phyloP scores from a whole-genome alignment of 1,140 invertebrate genomes.

The Tetranychus urticae region DNA sequence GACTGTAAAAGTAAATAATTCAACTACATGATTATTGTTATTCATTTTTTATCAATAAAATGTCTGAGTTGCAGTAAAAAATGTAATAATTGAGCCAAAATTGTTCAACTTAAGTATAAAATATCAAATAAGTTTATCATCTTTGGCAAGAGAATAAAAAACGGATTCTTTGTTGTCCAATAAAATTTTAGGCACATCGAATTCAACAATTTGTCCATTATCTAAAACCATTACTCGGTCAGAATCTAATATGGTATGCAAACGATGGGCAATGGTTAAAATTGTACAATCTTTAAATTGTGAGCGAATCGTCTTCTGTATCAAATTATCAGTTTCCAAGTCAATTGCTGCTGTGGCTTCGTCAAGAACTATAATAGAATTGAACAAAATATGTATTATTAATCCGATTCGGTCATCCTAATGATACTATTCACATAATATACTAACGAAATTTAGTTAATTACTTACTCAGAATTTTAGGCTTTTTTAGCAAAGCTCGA shows the following conservation, averaged over 20 bases:
- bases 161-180: neutral
- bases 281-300: conserved; percentile 37
- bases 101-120: too few relatives aligned
- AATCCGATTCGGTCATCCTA: neutral
- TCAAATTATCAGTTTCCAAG: conserved; percentile 14
- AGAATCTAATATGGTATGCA: conserved; percentile 1
- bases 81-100: too few relatives aligned
- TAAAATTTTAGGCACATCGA: neutral
- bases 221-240: conserved; percentile 1
- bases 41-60: too few relatives aligned
- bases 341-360: conserved; percentile 19
- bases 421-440: neutral
- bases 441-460: neutral
- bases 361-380: neutral
- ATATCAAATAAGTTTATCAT: neutral
- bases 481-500: conserved; percentile 46
- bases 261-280: conserved; percentile 31
- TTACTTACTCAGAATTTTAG: neutral
- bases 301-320: conserved; percentile 12
- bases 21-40: too few relatives aligned
- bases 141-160: neutral
- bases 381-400: neutral
- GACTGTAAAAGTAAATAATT: too few relatives aligned
- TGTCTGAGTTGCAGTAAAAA: too few relatives aligned
- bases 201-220: neutral